Conservation (phyloP, 2,888 invertebrate genomes). For the Peribatodes rhomboidaria region DNA sequence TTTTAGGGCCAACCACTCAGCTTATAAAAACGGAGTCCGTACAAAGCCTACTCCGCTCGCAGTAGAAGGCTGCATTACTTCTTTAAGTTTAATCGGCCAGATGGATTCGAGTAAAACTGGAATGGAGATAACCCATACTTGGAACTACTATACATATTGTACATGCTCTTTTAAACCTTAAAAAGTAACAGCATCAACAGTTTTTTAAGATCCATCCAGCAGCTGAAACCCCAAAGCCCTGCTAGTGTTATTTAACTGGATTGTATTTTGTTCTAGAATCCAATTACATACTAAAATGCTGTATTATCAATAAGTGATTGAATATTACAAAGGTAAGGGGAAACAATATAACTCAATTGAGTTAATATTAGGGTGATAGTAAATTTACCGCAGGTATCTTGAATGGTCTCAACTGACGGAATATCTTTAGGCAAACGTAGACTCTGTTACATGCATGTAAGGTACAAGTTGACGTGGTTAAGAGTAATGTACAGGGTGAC, state of each 20-base stretch:
- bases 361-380: conserved; percentile 73
- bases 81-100: too few relatives aligned
- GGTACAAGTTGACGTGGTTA: conserved; percentile 48
- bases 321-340: conserved; percentile 69
- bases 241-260: neutral
- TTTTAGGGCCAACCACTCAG: too few relatives aligned
- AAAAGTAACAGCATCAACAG: too few relatives aligned
- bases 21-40: too few relatives aligned
- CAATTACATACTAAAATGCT: conserved; percentile 29
- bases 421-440: conserved; percentile 33
- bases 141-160: too few relatives aligned
- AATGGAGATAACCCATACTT: too few relatives aligned
- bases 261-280: conserved; percentile 8
- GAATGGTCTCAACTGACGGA: conserved; percentile 45
- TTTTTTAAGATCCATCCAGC: too few relatives aligned
- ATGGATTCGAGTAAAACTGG: too few relatives aligned
- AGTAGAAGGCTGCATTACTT: too few relatives aligned
- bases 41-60: too few relatives aligned
- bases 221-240: too few relatives aligned
- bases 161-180: too few relatives aligned
- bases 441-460: conserved; percentile 33
- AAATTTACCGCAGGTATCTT: conserved; percentile 62
- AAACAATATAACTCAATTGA: conserved; percentile 74
- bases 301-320: conserved; percentile 60
- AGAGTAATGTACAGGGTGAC: conserved; percentile 56